Conservation (phyloP, 2,888 invertebrate species). For the Panorpa germanica region DNA sequence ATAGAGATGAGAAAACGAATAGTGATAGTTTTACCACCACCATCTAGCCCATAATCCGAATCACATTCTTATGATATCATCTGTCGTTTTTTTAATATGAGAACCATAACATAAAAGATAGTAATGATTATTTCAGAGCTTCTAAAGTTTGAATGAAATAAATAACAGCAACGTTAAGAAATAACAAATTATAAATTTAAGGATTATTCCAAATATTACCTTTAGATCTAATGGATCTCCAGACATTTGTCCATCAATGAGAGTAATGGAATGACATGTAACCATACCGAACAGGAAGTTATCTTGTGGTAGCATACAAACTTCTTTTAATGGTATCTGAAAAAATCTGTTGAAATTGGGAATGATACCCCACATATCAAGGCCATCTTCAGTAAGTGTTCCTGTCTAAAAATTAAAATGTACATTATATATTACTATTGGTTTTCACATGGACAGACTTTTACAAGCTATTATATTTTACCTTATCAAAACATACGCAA, state of each 20-base stretch:
- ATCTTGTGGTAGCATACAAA: slow-evolving; percentile 27
- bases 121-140: too few relatives aligned
- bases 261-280: slow-evolving; percentile 81
- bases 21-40: too few relatives aligned
- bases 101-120: too few relatives aligned
- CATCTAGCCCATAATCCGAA: too few relatives aligned
- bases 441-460: neutral
- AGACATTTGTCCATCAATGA: slow-evolving; percentile 68
- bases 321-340: slow-evolving; percentile 25
- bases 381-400: slow-evolving; percentile 87
- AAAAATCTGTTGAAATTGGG: slow-evolving; percentile 30
- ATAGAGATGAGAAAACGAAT: too few relatives aligned
- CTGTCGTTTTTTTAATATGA: too few relatives aligned
- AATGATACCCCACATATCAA: slow-evolving; percentile 88
- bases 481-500: slow-evolving; percentile 85
- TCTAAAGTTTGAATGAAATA: too few relatives aligned
- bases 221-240: slow-evolving; percentile 94
- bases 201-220: slow-evolving; percentile 20
- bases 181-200: slow-evolving; percentile 6
- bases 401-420: slow-evolving; percentile 50
- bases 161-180: too few relatives aligned
- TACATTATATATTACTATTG: slow-evolving; percentile 1
- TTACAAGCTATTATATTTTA: slow-evolving; percentile 17
- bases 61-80: too few relatives aligned
- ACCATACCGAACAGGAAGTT: slow-evolving; percentile 54